A percentile compares a stretch with the other conserved stretches of the same genome.
Evolutionary conservation across 2,113 vertebrate genomes (phyloP).

Genomic region (Panthera tigris): DNA sequence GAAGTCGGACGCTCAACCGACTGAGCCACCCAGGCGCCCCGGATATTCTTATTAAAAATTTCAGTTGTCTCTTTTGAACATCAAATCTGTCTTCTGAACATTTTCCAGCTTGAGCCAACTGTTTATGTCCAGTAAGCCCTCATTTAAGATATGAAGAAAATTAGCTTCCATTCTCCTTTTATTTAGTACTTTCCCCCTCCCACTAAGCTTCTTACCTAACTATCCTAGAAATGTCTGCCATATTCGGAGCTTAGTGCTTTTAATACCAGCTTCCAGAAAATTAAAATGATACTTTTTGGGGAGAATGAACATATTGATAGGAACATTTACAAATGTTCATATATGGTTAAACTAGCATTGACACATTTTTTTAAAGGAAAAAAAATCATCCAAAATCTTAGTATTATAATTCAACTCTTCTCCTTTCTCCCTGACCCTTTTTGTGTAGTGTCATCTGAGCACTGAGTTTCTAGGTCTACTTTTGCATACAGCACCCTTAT

Average conservation of each 20-base stretch:
- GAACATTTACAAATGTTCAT: not conserved
- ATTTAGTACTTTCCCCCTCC: not conserved
- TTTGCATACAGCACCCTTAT: not conserved
- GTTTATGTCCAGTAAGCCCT: not conserved
- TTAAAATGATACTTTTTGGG: not conserved
- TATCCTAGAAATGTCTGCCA: not conserved
- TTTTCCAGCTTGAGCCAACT: not conserved
- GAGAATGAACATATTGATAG: not conserved
- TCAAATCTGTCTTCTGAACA: not conserved
- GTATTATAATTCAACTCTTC: not conserved
- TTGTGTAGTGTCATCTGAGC: not conserved
- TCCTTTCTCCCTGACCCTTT: not conserved
- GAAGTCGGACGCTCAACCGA: too few relatives aligned
- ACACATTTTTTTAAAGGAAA: not conserved
- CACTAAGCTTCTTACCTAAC: not conserved
- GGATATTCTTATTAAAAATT: not conserved
- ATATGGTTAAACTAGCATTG: not conserved
- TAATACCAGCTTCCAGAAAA: constrained; percentile 7
- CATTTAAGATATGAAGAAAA: not conserved
- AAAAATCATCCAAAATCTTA: not conserved
- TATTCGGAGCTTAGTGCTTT: not conserved
- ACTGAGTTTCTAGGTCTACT: not conserved
- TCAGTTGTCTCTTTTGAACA: not conserved
- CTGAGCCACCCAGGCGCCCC: too few relatives aligned
- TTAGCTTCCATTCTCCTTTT: not conserved